Evolutionary conservation across 2,888 invertebrate genomes (phyloP), one percentile per base, ranked within the genome.

Genomic region (Lymantria dispar): DNA sequence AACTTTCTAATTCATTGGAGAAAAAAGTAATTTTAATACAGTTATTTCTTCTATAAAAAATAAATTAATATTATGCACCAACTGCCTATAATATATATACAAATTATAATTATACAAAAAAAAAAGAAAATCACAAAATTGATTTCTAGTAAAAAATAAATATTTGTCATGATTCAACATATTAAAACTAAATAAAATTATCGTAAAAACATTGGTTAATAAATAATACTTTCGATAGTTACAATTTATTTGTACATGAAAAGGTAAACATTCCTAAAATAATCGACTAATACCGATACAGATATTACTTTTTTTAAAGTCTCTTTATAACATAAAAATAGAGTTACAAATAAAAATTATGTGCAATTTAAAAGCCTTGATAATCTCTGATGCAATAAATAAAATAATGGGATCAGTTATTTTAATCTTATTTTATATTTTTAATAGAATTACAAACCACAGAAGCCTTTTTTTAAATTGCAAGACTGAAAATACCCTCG

Each of bases 111-210:
- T 11, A 5, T 22, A 22, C 33, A 3, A 33, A 33, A 30, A 30
- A 30, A 30, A 33, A 29, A 33, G 61, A 63, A 33, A 68, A 65
- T 65, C 60, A 68, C 61, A 48, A 62, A 56, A 58, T 54, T 56
- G 66, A 70, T 64, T 68, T 66, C 56, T 48, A 67, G 59, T 75
- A 72, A 76, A 79, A 83, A 85, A 85, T 82, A 87, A 86, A 85
- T 83, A 85, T 83, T 84, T 89, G 87, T 89, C 88, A 88, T 88
- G 88, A 83, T 85, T 80, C 64, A 86, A 88, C 81, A 70, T 76
- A 77, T 72, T 77, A 83, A 68, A 76, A 63, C 77, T 83, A 83
- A 81, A 77, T 77, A 79, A 77, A 76, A 70, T 61, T 68, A 70
- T 60, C 59, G 71, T 67, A 75, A 74, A 33, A 75, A 55, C 76